phyloP scores from a whole-genome alignment of 1,140 invertebrate genomes.

The Hypsibius dujardini region DNA sequence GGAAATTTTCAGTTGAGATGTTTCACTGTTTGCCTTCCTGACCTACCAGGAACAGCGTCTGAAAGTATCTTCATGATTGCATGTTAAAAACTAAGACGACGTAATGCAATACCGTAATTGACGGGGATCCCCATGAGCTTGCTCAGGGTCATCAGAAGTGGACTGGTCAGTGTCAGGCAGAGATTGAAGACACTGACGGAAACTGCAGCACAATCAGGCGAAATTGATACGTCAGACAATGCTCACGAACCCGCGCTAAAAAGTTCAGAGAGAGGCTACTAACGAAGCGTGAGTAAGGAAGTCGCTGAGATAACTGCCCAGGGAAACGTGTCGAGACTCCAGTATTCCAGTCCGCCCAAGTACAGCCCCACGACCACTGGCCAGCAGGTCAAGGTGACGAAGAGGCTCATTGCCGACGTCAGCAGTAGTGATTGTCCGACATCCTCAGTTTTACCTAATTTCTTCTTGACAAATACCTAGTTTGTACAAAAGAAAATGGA shows the following conservation, averaged over 20 bases:
- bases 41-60: too few species aligned
- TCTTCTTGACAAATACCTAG: neutral
- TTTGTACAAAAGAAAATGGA: too few species aligned
- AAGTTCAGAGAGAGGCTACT: neutral
- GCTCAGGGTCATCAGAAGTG: neutral
- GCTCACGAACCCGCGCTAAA: neutral
- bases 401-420: neutral
- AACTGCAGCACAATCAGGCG: neutral
- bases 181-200: neutral
- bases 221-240: neutral
- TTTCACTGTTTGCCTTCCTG: too few species aligned
- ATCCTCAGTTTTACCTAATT: neutral
- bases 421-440: neutral
- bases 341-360: constrained; percentile 1
- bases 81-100: too few species aligned
- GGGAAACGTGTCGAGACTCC: neutral
- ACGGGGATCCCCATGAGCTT: constrained; percentile 7
- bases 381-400: neutral
- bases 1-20: too few species aligned
- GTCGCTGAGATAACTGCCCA: neutral
- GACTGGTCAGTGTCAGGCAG: constrained; percentile 4
- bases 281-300: neutral
- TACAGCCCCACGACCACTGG: neutral
- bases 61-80: too few species aligned
- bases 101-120: neutral